Evolutionary conservation across 2,888 invertebrate species (phyloP).

Genomic region (Anodontia alba): DNA sequence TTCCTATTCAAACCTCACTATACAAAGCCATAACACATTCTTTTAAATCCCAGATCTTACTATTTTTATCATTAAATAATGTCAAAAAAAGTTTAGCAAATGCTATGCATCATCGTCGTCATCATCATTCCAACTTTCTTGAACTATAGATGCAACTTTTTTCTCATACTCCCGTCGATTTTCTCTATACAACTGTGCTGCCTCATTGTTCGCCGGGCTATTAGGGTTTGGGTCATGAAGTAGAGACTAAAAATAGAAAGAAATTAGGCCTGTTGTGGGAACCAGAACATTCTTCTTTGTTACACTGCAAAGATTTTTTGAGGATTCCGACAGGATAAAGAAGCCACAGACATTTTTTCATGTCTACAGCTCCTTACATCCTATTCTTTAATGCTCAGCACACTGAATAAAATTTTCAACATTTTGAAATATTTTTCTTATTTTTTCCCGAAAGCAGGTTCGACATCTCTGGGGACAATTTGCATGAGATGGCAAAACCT

Average conservation of each 20-base stretch:
- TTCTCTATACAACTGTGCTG: constrained; percentile 99
- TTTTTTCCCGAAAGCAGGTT: too few relatives aligned
- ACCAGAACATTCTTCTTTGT: too few relatives aligned
- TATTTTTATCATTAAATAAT: constrained; percentile 2
- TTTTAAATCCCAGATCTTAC: constrained; percentile 4
- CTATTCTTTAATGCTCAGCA: too few relatives aligned
- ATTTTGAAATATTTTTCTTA: too few relatives aligned
- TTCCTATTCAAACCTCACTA: too few relatives aligned
- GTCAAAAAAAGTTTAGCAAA: constrained; percentile 25
- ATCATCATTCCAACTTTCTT: constrained; percentile 93
- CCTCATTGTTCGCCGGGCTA: constrained; percentile 99
- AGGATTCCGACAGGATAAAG: not conserved
- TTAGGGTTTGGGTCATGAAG: constrained; percentile 99
- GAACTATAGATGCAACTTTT: constrained; percentile 99
- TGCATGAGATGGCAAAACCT: too few relatives aligned
- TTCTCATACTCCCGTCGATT: constrained; percentile 99
- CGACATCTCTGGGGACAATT: too few relatives aligned
- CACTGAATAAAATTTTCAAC: too few relatives aligned
- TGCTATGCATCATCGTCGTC: constrained; percentile 75
- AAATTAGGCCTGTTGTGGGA: not conserved
- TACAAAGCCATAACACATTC: not conserved
- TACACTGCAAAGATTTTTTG: not conserved
- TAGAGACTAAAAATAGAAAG: constrained; percentile 91
- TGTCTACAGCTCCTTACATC: too few relatives aligned
- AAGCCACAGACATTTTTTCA: too few relatives aligned